Base-by-base conservation (phyloP, 2,113 vertebrate genomes). In the Agelaius tricolor region DNA sequence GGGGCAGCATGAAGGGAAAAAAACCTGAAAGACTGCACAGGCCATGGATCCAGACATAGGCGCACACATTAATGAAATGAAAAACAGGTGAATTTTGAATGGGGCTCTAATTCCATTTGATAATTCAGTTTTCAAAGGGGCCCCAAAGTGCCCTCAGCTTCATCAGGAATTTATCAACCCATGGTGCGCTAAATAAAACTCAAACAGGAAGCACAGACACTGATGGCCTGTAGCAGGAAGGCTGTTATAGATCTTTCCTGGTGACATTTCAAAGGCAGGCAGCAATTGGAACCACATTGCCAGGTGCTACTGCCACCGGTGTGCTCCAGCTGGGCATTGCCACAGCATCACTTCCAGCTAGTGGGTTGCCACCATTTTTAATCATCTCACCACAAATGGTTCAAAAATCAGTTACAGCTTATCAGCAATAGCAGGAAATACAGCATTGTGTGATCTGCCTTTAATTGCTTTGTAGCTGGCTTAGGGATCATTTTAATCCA, bases 181-280 rank as follows among this genome's bases (percentile, higher is more conserved):
- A 4, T 30, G 47, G 49, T 43, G 39, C 84, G 41, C 73, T 82
- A 88, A 89, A 66, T 44, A 76, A 68, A 93, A 75, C 33, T 87
- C 80, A 37, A 67, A 72, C 26, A 41, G 47, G 76, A 92, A 33
- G 57, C 71, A 31, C 21, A 84, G 77, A 49, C 81, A 20, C 21
- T 58, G 61, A 69, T 61, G 73, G 74, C 20, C 54, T 76, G n/a
- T 82, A 88, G 62, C 69, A 68, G 72, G 61, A 78, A 44, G n/a
- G 30, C 66, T 61, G 43, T 57, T 46, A 5, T 67, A 82, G 84
- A 68, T 94, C 91, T 92, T 84, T 89, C 49, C 52, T 23, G 47
- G 90, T 90, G 93, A 87, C 66, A 61, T 88, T 87, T 93, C 94
- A 94, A 94, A 95, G 75, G 75, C 78, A 88, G 75, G 31, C 17